Conservation (phyloP, 2,797 vertebrate species). For the Peromyscus melanophrys region DNA sequence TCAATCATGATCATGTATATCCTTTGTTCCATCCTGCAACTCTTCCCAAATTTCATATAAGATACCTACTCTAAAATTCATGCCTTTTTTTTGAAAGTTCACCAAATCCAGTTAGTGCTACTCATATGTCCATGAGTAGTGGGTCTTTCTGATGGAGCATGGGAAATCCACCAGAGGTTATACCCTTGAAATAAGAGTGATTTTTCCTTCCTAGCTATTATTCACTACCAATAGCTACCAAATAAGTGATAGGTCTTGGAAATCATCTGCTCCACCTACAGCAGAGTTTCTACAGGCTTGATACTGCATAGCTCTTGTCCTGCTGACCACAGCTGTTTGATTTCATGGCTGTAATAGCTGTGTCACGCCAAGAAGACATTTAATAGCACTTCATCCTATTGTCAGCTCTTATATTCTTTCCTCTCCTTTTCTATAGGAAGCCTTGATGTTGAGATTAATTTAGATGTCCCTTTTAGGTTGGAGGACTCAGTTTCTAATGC, state of each 20-base stretch:
- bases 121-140: neutral
- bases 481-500: neutral
- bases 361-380: neutral
- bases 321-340: neutral
- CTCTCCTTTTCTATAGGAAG: neutral
- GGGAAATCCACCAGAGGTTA: neutral
- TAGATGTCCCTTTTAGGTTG: neutral
- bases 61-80: neutral
- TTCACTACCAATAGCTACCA: too few species aligned
- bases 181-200: neutral
- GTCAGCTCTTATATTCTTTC: neutral
- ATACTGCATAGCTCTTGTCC: neutral
- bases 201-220: neutral
- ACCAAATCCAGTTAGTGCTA: neutral
- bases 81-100: neutral
- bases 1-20: neutral
- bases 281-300: neutral
- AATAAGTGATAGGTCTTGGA: neutral
- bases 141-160: neutral
- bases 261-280: neutral
- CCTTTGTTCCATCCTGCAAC: neutral
- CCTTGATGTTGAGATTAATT: neutral
- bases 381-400: neutral
- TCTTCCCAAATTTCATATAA: neutral
- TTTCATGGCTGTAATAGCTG: neutral